Conservation (phyloP, 2,888 invertebrate genomes). For the Villa cingulata region DNA sequence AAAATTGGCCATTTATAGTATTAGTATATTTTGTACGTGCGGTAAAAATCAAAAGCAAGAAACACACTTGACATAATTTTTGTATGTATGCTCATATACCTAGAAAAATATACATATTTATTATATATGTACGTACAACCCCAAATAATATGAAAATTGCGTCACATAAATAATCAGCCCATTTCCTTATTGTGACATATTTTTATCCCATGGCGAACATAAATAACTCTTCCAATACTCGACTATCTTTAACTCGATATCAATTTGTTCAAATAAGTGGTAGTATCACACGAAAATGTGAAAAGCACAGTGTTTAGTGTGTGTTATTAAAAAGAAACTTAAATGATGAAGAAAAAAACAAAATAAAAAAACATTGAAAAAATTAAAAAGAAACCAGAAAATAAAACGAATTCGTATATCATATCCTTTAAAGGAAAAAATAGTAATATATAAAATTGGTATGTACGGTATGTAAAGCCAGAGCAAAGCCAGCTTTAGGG, state of each 20-base stretch:
- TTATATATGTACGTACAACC: neutral
- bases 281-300: no score
- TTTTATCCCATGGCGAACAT: constrained; percentile 19
- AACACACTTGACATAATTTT: neutral
- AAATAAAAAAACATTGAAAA: no score
- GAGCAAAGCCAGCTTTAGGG: neutral
- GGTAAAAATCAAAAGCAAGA: neutral
- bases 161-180: constrained; percentile 20
- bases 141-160: constrained; percentile 17
- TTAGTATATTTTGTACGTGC: neutral
- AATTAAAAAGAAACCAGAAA: no score
- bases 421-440: no score
- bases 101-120: neutral
- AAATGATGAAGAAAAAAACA: no score
- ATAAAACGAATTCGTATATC: no score
- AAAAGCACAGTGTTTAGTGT: neutral
- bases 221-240: constrained; percentile 16
- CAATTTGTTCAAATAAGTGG: constrained; percentile 19
- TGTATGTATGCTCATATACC: no score
- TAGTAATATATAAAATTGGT: no score
- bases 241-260: constrained; percentile 14
- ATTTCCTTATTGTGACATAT: constrained; percentile 20
- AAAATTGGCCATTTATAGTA: no score
- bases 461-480: no score
- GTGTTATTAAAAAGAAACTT: no score